A percentile compares a stretch with the other conserved stretches of the same genome.
phyloP scores from a whole-genome alignment of 2,113 vertebrate genomes.

The Marcusenius ussheri region DNA sequence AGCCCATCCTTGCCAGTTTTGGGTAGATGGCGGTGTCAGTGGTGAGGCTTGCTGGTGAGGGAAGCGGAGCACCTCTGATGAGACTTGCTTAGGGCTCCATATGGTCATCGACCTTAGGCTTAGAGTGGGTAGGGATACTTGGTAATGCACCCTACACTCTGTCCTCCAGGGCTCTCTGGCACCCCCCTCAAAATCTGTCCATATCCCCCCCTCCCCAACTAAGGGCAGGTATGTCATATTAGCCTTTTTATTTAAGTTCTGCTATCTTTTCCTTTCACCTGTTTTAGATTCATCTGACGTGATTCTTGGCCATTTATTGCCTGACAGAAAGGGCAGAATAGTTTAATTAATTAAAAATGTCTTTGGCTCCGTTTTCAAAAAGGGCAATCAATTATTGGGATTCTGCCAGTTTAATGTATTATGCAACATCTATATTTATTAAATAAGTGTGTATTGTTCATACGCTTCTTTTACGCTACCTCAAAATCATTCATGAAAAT shows the following conservation, averaged over 20 bases:
- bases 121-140: not conserved
- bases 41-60: not conserved
- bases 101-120: not conserved
- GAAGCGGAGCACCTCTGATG: not conserved
- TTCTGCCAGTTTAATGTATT: not conserved
- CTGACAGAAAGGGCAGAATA: not conserved
- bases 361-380: not conserved
- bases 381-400: not conserved
- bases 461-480: not conserved
- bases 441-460: not conserved
- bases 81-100: not conserved
- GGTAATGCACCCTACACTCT: not conserved
- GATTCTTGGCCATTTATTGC: not conserved
- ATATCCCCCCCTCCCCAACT: not conserved
- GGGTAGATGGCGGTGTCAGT: not conserved
- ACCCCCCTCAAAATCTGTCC: not conserved
- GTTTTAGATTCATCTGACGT: not conserved
- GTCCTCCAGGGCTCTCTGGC: not conserved
- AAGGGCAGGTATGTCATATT: not conserved
- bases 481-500: not conserved
- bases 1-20: not conserved
- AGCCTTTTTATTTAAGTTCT: not conserved
- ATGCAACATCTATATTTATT: not conserved
- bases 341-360: not conserved
- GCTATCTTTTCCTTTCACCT: not conserved